Evolutionary conservation across 2,888 invertebrate species (phyloP).

Genomic region (Ceraclea dissimilis): DNA sequence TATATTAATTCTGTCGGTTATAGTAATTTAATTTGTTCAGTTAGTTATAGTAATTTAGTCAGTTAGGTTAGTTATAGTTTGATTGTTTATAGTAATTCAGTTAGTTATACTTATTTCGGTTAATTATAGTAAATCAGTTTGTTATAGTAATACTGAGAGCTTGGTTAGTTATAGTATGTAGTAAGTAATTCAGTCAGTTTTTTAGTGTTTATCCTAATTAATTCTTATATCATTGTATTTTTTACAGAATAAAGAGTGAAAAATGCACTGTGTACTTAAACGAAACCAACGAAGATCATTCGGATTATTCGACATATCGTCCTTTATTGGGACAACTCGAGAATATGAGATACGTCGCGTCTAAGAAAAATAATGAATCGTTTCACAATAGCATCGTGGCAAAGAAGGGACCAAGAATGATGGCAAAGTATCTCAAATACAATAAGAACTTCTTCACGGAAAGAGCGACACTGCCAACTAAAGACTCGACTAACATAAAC

Average conservation of each 20-base stretch:
- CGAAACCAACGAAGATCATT: slow-evolving; percentile 19
- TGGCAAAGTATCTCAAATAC: background rate
- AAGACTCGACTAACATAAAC: slow-evolving; percentile 31
- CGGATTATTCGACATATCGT: slow-evolving; percentile 32
- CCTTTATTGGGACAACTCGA: slow-evolving; percentile 13
- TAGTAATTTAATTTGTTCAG: too few relatives aligned
- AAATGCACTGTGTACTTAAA: slow-evolving; percentile 23
- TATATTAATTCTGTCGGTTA: too few relatives aligned
- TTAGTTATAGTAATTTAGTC: too few relatives aligned
- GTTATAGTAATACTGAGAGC: too few relatives aligned
- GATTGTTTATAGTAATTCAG: too few relatives aligned
- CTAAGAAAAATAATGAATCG: slow-evolving; percentile 8
- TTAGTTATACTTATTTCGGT: too few relatives aligned
- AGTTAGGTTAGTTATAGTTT: too few relatives aligned
- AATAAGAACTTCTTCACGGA: background rate
- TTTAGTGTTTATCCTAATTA: too few relatives aligned
- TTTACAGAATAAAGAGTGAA: slow-evolving; percentile 22
- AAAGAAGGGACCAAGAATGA: slow-evolving; percentile 18
- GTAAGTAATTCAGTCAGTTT: too few relatives aligned
- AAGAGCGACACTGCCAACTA: background rate
- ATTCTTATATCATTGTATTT: too few relatives aligned
- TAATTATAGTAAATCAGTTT: too few relatives aligned
- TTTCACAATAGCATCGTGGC: slow-evolving; percentile 17
- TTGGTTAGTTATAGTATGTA: too few relatives aligned
- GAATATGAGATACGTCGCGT: slow-evolving; percentile 14